A percentile compares a stretch with the other conserved stretches of the same genome.
phyloP scores from a whole-genome alignment of 2,113 vertebrate species.

The Thomomys bottae region DNA sequence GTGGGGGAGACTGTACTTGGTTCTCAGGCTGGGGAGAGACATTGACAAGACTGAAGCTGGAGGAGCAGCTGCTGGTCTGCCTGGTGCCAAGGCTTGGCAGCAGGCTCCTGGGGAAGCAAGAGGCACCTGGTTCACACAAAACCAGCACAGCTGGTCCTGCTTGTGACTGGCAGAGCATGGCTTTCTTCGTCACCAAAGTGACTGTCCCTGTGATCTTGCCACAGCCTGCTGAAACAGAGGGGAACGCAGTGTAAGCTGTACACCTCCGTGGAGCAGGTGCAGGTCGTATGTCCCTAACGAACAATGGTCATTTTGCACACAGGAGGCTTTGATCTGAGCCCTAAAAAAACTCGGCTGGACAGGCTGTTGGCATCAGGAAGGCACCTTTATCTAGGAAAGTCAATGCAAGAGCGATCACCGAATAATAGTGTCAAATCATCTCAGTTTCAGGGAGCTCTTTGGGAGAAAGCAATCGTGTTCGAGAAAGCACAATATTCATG shows the following conservation, averaged over 20 bases:
- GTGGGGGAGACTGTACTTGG: slow-evolving; percentile 4
- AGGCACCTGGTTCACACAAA: slow-evolving; percentile 66
- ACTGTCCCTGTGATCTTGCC: slow-evolving; percentile 70
- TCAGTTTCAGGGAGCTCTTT: neutral
- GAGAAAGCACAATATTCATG: neutral
- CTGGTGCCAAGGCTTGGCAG: slow-evolving; percentile 55
- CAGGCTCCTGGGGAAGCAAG: slow-evolving; percentile 22
- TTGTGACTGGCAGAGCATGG: slow-evolving; percentile 65
- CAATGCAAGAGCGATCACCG: neutral
- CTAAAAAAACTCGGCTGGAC: slow-evolving; percentile 72
- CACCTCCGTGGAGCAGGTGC: slow-evolving; percentile 69
- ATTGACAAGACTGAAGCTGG: slow-evolving; percentile 17
- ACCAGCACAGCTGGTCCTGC: slow-evolving; percentile 22
- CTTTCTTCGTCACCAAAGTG: slow-evolving; percentile 73
- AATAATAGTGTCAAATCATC: neutral
- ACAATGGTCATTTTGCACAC: slow-evolving; percentile 71
- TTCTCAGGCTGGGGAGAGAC: neutral
- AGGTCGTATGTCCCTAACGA: slow-evolving; percentile 69
- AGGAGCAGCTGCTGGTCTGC: slow-evolving; percentile 34
- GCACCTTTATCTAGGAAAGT: slow-evolving; percentile 45
- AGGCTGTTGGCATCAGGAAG: slow-evolving; percentile 65
- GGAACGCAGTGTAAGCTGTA: slow-evolving; percentile 27
- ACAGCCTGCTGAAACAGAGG: slow-evolving; percentile 63
- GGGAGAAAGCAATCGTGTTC: slow-evolving; percentile 23
- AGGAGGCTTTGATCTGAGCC: slow-evolving; percentile 73